Conservation (phyloP, 1,140 invertebrate species). For the Yoshiicerus persimilis region DNA sequence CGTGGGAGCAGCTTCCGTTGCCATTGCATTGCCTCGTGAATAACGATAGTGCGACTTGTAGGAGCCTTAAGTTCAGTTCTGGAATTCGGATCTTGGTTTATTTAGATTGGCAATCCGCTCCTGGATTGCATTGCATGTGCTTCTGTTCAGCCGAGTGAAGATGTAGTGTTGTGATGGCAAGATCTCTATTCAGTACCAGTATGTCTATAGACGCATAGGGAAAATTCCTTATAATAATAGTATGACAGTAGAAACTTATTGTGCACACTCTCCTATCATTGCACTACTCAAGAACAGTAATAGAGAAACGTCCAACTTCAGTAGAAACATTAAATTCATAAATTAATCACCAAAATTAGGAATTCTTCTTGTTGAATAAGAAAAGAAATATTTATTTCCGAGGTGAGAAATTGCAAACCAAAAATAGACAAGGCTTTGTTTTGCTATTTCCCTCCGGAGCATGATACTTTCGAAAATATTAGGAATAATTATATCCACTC, state of each 20-base stretch:
- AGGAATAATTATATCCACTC: not conserved
- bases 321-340: no score
- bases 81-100: slow-evolving; percentile 22
- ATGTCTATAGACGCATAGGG: no score
- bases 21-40: not conserved
- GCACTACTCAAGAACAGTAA: no score
- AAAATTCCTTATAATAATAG: no score
- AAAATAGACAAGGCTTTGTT: not conserved
- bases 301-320: no score
- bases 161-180: not conserved
- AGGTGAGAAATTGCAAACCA: no score
- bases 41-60: slow-evolving; percentile 16
- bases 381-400: no score
- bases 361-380: no score
- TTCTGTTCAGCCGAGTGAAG: not conserved
- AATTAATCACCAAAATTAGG: no score
- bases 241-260: no score
- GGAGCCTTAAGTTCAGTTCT: not conserved
- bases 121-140: slow-evolving; percentile 4
- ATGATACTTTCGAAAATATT: not conserved
- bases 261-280: no score
- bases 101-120: slow-evolving; percentile 19
- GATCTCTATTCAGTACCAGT: not conserved
- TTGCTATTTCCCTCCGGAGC: not conserved
- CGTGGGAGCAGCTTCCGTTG: not conserved